phyloP scores from a whole-genome alignment of 2,113 vertebrate genomes.

The Cygnus buccinator region DNA sequence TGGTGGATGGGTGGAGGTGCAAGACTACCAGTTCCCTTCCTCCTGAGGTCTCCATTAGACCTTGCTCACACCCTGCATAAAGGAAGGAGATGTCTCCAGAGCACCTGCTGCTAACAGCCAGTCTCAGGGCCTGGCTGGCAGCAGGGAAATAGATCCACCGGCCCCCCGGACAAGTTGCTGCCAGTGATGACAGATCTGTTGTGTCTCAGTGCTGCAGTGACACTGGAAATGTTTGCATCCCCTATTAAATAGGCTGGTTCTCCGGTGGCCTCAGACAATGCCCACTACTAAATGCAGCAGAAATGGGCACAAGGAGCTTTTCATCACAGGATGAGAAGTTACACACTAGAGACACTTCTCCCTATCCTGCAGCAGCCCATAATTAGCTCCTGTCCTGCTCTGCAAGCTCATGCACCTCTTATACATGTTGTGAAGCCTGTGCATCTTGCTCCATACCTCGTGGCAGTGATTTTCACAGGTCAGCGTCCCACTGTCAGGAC shows the following conservation, averaged over 20 bases:
- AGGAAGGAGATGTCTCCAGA: neutral
- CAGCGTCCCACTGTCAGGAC: neutral
- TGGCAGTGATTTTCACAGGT: neutral
- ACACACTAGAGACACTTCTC: neutral
- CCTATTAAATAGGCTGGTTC: neutral
- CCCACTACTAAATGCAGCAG: neutral
- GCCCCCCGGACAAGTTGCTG: neutral
- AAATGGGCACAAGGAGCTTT: neutral
- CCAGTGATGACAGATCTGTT: neutral
- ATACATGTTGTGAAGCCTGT: neutral
- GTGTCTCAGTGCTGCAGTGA: neutral
- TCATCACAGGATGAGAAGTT: neutral
- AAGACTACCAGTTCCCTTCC: neutral
- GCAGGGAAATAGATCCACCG: neutral
- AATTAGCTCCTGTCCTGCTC: neutral
- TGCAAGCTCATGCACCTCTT: neutral
- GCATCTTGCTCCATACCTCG: neutral
- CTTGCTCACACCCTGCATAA: neutral
- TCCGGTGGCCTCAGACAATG: neutral
- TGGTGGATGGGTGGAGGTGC: neutral
- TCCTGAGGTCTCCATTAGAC: neutral
- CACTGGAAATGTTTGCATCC: neutral
- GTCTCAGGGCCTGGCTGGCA: neutral
- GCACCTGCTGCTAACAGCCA: neutral
- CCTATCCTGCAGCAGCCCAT: neutral